Conservation (phyloP, 2,888 invertebrate genomes). For the Neria commutata region DNA sequence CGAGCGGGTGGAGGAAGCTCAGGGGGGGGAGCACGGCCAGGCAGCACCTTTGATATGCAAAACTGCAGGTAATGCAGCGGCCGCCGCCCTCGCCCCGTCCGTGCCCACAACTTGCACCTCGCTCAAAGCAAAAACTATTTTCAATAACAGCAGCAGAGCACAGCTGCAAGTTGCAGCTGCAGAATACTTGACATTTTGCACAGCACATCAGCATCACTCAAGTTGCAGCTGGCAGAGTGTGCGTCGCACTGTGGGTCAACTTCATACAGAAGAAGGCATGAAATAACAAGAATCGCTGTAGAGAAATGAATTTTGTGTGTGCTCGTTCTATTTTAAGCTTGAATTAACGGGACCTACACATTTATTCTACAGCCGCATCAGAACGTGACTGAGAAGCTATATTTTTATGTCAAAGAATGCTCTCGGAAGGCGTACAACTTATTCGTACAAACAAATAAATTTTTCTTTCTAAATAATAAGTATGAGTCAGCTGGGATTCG, state of each 20-base stretch:
- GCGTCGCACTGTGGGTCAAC: not conserved
- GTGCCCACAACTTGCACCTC: not conserved
- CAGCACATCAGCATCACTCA: not conserved
- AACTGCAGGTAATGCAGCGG: not conserved
- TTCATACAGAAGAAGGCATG: too few relatives aligned
- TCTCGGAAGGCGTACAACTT: too few relatives aligned
- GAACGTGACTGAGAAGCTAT: not conserved
- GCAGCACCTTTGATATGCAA: slow-evolving; percentile 9
- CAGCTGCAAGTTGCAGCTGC: slow-evolving; percentile 4
- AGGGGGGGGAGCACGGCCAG: too few relatives aligned
- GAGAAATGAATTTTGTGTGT: too few relatives aligned
- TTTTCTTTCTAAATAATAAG: too few relatives aligned
- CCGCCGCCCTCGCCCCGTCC: not conserved
- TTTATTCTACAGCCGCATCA: not conserved
- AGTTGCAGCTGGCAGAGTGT: not conserved
- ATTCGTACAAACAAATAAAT: too few relatives aligned
- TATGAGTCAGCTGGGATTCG: too few relatives aligned
- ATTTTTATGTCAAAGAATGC: too few relatives aligned
- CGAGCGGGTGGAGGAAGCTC: too few relatives aligned
- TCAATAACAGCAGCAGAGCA: slow-evolving; percentile 42
- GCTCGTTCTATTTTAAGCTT: too few relatives aligned
- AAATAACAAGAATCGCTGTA: too few relatives aligned
- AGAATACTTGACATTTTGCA: slow-evolving; percentile 32
- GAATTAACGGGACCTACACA: not conserved
- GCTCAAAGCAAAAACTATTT: slow-evolving; percentile 52